Evolutionary conservation across 2,888 invertebrate genomes (phyloP).

Genomic region (Neoaliturus tenellus): DNA sequence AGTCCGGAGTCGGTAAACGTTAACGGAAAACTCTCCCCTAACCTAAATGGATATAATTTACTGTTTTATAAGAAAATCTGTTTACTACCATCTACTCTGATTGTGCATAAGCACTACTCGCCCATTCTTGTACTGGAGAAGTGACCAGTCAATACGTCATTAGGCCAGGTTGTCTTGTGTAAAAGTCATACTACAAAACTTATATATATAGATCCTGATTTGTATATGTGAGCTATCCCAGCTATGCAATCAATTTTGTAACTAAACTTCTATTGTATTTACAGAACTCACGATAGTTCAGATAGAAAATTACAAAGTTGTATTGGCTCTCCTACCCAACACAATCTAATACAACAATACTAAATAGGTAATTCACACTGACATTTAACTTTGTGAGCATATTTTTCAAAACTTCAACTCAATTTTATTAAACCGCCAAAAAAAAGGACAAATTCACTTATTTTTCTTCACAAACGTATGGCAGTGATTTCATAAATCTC

Average conservation of each 20-base stretch:
- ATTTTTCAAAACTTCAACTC: not conserved
- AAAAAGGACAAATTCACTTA: not conserved
- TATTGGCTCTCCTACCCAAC: not conserved
- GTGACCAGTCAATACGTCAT: not conserved
- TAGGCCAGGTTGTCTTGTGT: not conserved
- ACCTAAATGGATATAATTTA: slow-evolving; percentile 22
- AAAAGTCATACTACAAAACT: slow-evolving; percentile 20
- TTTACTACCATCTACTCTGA: not conserved
- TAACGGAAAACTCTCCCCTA: slow-evolving; percentile 7
- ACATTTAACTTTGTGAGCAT: slow-evolving; percentile 9
- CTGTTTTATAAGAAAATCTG: not conserved
- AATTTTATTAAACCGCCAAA: not conserved
- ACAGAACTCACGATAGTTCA: slow-evolving; percentile 19
- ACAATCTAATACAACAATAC: too few species aligned
- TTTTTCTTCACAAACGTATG: not conserved
- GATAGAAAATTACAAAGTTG: slow-evolving; percentile 34
- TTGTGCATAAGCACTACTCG: slow-evolving; percentile 13
- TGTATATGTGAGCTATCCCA: not conserved
- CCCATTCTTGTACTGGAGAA: not conserved
- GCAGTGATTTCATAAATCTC: slow-evolving; percentile 16
- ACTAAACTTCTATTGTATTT: slow-evolving; percentile 28
- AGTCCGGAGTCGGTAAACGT: not conserved
- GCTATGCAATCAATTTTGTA: not conserved
- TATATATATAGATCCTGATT: slow-evolving; percentile 18
- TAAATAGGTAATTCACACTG: not conserved